Evolutionary conservation across 1,140 invertebrate genomes (phyloP).

Genomic region (Cephus cinctus): DNA sequence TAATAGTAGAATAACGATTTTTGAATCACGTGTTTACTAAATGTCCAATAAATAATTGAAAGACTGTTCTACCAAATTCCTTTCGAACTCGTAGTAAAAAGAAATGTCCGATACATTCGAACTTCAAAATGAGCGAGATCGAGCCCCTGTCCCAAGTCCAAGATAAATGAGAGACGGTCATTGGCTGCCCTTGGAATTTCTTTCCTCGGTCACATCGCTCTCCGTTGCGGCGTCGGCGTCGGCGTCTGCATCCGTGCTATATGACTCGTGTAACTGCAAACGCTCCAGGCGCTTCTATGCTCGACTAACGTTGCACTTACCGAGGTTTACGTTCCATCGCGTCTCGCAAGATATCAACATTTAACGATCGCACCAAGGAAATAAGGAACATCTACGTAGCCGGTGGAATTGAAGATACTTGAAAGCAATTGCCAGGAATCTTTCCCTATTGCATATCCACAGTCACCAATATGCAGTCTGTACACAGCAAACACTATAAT

Average conservation of each 20-base stretch:
- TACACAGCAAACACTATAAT: too few species aligned
- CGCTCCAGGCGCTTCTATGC: constrained; percentile 15
- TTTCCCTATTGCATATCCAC: too few species aligned
- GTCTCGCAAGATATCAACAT: constrained; percentile 23
- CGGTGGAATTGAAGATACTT: constrained; percentile 18
- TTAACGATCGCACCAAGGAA: constrained; percentile 20
- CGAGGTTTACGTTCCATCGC: constrained; percentile 17
- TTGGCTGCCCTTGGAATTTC: constrained; percentile 17
- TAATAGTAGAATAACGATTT: too few species aligned
- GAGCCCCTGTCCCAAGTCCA: too few species aligned
- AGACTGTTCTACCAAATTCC: too few species aligned
- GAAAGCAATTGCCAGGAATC: too few species aligned
- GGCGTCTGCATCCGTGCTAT: constrained; percentile 13
- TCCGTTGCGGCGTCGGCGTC: constrained; percentile 4
- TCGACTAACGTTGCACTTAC: constrained; percentile 23
- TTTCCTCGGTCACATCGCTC: background rate
- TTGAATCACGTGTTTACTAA: too few species aligned
- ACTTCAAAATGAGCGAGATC: too few species aligned
- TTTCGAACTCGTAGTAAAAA: constrained; percentile 23
- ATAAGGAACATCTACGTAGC: constrained; percentile 8
- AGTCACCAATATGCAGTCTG: too few species aligned
- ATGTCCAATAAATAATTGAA: too few species aligned
- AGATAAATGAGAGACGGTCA: too few species aligned
- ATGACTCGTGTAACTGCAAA: constrained; percentile 21
- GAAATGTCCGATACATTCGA: too few species aligned